Base-by-base conservation (phyloP, 2,113 vertebrate species). In the Acanthochromis polyacanthus region DNA sequence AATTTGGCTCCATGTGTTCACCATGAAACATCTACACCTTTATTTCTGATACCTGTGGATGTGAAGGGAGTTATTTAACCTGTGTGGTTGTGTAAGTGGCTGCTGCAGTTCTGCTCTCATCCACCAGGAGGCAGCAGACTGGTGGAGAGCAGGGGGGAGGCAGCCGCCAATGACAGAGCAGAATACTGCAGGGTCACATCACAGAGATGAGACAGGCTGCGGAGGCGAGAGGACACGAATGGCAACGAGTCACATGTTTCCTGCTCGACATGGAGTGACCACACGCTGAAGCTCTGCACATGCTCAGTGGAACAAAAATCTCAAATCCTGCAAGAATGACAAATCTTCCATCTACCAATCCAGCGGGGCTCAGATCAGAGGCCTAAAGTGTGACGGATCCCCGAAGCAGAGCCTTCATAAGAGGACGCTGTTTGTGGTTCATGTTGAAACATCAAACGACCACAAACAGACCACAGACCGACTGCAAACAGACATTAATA, bases 81-180 rank as follows among this genome's bases (percentile, higher is more conserved):
- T 56, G 2, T 38, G 11, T 30, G 36, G 46, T 71, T 62, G 67
- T 72, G 52, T 65, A 43, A 69, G 9, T 2, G 14, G 23, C 46
- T 67, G 50, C 53, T 23, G 43, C 11, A 52, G 46, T 38, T 57
- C 46, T 56, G 7, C 4, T 75, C 48, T 76, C 11, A 7, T 4
- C 75, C 82, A 84, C 23, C 55, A 51, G 67, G 78, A 43, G 59
- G 71, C 64, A 67, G 76, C 64, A 74, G 28, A 0, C 4, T 64
- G 53, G 1, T 10, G 1, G 36, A 55, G 23, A 64, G 32, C 32
- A 36, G 60, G 23, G 28, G 8, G 6, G 55, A 4, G 28, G 61
- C 48, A 12, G 62, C 68, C 80, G 68, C 82, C 82, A 88, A 85
- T 88, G 53, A 82, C 58, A 58, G 60, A 55, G 68, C 82, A 74